A percentile compares a stretch with the other conserved stretches of the same genome.
Conservation (phyloP, 2,113 vertebrate species). For the Lepisosteus osseus region DNA sequence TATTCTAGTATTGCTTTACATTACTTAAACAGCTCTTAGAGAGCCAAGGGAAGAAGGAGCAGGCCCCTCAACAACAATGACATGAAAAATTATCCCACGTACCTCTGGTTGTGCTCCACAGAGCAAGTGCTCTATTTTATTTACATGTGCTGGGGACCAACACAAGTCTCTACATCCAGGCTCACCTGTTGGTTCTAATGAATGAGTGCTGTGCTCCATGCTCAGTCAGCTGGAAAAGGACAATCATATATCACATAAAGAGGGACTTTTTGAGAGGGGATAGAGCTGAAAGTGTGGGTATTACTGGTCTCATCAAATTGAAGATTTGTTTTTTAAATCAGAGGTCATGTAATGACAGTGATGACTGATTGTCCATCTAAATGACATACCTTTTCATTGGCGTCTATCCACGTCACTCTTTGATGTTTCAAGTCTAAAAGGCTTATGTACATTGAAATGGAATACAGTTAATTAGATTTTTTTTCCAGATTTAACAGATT, state of each 20-base stretch:
- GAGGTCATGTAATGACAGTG: constrained; percentile 47
- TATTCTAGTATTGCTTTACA: constrained; percentile 18
- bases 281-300: too few species aligned
- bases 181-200: not conserved
- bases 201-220: too few species aligned
- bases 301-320: too few species aligned
- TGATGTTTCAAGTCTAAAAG: too few species aligned
- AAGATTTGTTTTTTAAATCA: constrained; percentile 10
- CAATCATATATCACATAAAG: too few species aligned
- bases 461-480: too few species aligned
- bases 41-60: not conserved
- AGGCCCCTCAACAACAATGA: constrained; percentile 9
- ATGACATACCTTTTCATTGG: constrained; percentile 31
- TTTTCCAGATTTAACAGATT: too few species aligned
- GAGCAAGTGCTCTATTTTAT: not conserved
- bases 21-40: constrained; percentile 9
- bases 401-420: too few species aligned
- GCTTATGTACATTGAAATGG: too few species aligned
- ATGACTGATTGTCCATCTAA: constrained; percentile 50
- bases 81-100: constrained; percentile 1
- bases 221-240: too few species aligned
- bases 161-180: not conserved
- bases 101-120: not conserved
- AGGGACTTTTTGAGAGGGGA: too few species aligned
- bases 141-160: not conserved